Conservation (phyloP, 2,113 vertebrate genomes). For the Psammodynastes pulverulentus region DNA sequence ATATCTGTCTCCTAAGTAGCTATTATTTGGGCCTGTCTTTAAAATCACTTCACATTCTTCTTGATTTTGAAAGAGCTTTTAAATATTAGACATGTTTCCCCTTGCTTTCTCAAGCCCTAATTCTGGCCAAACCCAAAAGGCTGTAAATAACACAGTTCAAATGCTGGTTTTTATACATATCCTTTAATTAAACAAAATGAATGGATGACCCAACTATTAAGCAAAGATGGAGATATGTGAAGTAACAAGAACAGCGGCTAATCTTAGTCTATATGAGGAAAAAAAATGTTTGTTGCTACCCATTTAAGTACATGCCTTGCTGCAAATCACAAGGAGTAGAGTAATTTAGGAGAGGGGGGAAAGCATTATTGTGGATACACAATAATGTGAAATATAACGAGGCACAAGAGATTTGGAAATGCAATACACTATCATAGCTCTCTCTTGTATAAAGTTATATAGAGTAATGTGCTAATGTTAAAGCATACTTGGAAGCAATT, state of each 20-base stretch:
- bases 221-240: neutral
- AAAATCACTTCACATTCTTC: conserved; percentile 4
- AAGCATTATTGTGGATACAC: neutral
- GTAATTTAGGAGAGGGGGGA: neutral
- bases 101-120: neutral
- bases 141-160: neutral
- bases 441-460: neutral
- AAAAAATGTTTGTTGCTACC: neutral
- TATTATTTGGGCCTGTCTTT: neutral
- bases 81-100: conserved; percentile 16
- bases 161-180: neutral
- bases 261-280: neutral
- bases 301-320: neutral
- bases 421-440: neutral
- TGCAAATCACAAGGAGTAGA: neutral
- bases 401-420: neutral
- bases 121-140: neutral
- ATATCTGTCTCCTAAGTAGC: neutral
- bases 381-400: neutral
- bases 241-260: neutral
- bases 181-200: neutral
- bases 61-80: conserved; percentile 14
- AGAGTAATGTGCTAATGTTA: neutral
- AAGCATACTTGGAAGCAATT: neutral
- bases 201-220: neutral